These are phyloP conservation scores for Euclidia mi DNA, from an alignment of 2,888 invertebrate species.

Conservation along the genomic window DNA sequence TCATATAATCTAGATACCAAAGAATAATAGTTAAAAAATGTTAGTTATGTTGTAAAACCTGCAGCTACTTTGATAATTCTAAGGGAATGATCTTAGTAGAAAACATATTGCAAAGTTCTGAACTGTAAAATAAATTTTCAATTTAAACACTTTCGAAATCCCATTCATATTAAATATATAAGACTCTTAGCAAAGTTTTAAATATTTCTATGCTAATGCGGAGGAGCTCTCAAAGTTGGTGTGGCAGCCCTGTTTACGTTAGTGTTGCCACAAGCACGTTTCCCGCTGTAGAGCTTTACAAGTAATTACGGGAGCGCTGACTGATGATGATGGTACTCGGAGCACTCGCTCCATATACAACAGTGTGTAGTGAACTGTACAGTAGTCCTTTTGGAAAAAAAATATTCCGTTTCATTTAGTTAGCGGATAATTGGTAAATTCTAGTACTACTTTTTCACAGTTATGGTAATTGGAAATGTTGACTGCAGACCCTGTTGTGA, in stretches of 20 bases:
- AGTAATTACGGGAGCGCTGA: slow-evolving; percentile 51
- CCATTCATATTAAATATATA: neutral
- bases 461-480: slow-evolving; percentile 39
- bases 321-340: slow-evolving; percentile 54
- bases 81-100: no score
- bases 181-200: neutral
- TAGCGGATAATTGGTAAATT: slow-evolving; percentile 21
- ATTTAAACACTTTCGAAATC: neutral
- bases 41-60: no score
- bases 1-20: no score
- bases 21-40: no score
- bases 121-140: no score
- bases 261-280: slow-evolving; percentile 50
- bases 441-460: slow-evolving; percentile 28
- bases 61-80: no score
- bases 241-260: slow-evolving; percentile 39
- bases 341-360: slow-evolving; percentile 49
- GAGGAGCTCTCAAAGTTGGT: neutral
- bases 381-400: slow-evolving; percentile 45
- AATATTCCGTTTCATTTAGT: slow-evolving; percentile 45
- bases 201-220: neutral
- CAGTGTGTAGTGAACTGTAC: slow-evolving; percentile 42
- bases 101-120: no score
- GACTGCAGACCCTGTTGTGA: slow-evolving; percentile 24
- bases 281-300: slow-evolving; percentile 50